Base-by-base conservation (phyloP, 2,888 invertebrate genomes). In the Hetaerina titia region DNA sequence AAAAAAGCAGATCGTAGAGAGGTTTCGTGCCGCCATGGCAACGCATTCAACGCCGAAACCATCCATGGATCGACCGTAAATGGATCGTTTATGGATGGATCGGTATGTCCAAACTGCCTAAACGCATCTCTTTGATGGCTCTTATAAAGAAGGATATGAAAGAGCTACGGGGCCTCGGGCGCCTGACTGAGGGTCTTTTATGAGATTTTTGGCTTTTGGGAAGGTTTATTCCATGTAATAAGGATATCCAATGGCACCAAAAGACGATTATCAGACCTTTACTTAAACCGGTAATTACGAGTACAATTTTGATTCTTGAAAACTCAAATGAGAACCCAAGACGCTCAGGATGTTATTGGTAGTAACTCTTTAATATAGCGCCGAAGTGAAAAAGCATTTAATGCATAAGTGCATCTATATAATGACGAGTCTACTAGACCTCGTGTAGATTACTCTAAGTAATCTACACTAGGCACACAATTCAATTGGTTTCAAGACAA, bases 61-160 rank as follows among this genome's bases (percentile, higher is more conserved):
- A 57, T n/a, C 22, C 92, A 69, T 45, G 56, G 64, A 74, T 69
- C 64, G 17, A 56, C 69, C 64, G 69, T 64, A 69, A 64, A 92
- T 92, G 69, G 64, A 74, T 74, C 90, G 90, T 63, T 69, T 92
- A 92, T 89, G 56, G 74, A 6, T 45, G 69, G 7, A 69, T 92
- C 64, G 90, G 63, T 45, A 22, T 69, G 45, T 22, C 58, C 45
- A 90, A 90, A 90, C 90, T 90, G 90, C 90, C 45, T 11, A 22
- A 45, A 63, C 90, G 45, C n/a, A 15, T 57, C 19, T 45, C 69
- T 22, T 69, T 74, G 56, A 92, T 64, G 92, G 92, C 22, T 1
- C 13, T 57, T 58, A n/a, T 56, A 8, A 58, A 45, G 45, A 45
- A 92, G 45, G 74, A 56, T n/a, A 17, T 8, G 31, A 25, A 69